phyloP scores from a whole-genome alignment of 1,140 invertebrate species.

The Hydropsyche tenuis region DNA sequence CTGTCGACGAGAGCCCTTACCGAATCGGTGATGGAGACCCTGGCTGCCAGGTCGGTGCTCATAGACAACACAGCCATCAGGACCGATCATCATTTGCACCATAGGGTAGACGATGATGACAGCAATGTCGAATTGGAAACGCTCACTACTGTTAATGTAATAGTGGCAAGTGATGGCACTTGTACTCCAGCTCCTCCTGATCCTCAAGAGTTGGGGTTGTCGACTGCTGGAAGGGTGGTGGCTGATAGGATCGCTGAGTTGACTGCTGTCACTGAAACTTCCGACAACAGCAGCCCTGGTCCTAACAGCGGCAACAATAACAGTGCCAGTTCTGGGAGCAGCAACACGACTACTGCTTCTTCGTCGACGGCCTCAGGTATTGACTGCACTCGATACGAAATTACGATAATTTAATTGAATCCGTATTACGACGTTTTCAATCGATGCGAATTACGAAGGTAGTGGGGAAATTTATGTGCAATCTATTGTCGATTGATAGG shows the following conservation, averaged over 20 bases:
- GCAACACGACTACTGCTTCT: constrained; percentile 50
- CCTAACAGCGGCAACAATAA: constrained; percentile 40
- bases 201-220: constrained; percentile 39
- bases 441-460: too few species aligned
- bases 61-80: constrained; percentile 55
- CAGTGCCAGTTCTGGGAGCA: constrained; percentile 51
- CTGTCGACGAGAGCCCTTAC: constrained; percentile 60
- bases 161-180: constrained; percentile 58
- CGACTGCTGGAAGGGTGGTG: constrained; percentile 53
- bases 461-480: too few species aligned
- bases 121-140: constrained; percentile 58
- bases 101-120: constrained; percentile 50
- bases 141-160: constrained; percentile 60
- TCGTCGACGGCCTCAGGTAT: constrained; percentile 60
- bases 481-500: too few species aligned
- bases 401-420: too few species aligned
- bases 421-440: too few species aligned
- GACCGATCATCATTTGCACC: constrained; percentile 43
- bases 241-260: constrained; percentile 58
- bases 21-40: constrained; percentile 62
- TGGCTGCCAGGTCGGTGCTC: constrained; percentile 60
- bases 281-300: constrained; percentile 33
- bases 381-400: too few species aligned
- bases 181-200: constrained; percentile 27
- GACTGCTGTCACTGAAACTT: constrained; percentile 50